Conservation (phyloP, 1,140 invertebrate species). For the Cardiocondyla obscurior region DNA sequence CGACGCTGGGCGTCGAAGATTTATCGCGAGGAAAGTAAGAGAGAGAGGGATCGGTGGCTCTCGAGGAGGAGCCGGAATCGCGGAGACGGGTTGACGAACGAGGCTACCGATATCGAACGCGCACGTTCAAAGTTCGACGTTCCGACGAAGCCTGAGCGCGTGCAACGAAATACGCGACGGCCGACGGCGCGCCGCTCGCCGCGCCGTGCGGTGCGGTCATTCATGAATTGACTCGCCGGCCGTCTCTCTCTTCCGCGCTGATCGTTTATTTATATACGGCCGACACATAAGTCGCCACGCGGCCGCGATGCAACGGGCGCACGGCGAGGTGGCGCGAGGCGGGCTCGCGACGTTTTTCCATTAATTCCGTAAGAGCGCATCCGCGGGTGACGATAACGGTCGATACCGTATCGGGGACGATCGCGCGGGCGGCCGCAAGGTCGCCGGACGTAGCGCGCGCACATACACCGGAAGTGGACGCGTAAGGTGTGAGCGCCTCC, state of each 20-base stretch:
- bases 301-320: not conserved
- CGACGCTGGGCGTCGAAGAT: not conserved
- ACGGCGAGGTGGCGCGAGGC: not conserved
- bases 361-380: conserved; percentile 40
- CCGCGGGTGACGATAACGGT: conserved; percentile 46
- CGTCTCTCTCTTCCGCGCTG: conserved; percentile 49
- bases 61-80: not conserved
- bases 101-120: not conserved
- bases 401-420: conserved; percentile 46
- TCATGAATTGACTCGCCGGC: conserved; percentile 75
- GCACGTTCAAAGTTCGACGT: conserved; percentile 23
- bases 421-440: conserved; percentile 30
- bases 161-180: conserved; percentile 44
- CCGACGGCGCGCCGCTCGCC: conserved; percentile 8
- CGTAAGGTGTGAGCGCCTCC: not conserved
- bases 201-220: conserved; percentile 57
- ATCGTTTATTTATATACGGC: conserved; percentile 67
- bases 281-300: conserved; percentile 59
- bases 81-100: not conserved
- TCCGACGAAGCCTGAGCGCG: conserved; percentile 3
- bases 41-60: not conserved
- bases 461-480: conserved; percentile 23
- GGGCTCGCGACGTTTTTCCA: conserved; percentile 19
- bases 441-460: conserved; percentile 38
- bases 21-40: too few species aligned